Conservation (phyloP, 1,140 invertebrate species). For the Thaumatotibia leucotreta region DNA sequence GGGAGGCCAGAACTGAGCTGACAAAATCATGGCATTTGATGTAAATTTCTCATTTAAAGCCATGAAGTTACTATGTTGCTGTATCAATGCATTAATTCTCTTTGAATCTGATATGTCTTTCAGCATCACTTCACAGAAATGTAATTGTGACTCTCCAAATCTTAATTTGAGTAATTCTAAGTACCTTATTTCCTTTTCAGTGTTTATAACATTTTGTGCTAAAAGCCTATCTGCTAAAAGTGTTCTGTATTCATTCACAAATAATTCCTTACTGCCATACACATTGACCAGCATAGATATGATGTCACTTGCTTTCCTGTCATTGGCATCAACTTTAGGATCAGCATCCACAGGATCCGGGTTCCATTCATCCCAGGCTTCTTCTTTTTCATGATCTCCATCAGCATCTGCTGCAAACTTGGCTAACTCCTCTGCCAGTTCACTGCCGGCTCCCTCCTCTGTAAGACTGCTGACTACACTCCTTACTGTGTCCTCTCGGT, state of each 20-base stretch:
- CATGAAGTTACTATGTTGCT: constrained; percentile 81
- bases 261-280: constrained; percentile 98
- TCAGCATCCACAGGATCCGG: constrained; percentile 96
- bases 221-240: constrained; percentile 95
- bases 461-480: constrained; percentile 96
- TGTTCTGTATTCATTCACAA: constrained; percentile 98
- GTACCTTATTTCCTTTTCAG: constrained; percentile 95
- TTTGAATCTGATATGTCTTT: constrained; percentile 96
- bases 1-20: constrained; percentile 99
- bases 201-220: constrained; percentile 91
- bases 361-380: constrained; percentile 93
- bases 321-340: constrained; percentile 77
- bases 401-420: constrained; percentile 86
- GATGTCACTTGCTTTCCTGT: constrained; percentile 89
- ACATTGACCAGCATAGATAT: constrained; percentile 99
- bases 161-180: constrained; percentile 95
- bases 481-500: constrained; percentile 94
- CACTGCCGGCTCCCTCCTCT: constrained; percentile 91
- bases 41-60: constrained; percentile 80
- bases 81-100: constrained; percentile 92
- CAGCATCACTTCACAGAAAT: constrained; percentile 99
- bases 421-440: constrained; percentile 93
- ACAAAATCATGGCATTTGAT: constrained; percentile 89
- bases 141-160: constrained; percentile 97
- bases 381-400: constrained; percentile 82